phyloP scores from a whole-genome alignment of 2,797 vertebrate genomes.

The Parambassis ranga region DNA sequence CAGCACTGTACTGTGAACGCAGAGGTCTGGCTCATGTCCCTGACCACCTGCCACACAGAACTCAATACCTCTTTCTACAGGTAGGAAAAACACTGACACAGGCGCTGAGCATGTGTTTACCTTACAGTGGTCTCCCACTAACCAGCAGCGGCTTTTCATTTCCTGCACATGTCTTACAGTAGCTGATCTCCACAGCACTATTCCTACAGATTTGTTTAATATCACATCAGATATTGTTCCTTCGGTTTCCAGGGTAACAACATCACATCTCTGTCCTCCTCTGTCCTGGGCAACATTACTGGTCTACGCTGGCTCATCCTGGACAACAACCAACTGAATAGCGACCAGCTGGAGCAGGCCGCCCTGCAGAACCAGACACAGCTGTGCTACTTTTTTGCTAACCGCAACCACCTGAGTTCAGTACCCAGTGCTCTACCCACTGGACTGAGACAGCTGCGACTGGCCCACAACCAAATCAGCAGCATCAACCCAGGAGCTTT shows the following conservation, averaged over 20 bases:
- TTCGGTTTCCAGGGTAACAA: conserved; percentile 72
- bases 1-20: conserved; percentile 79
- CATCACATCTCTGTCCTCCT: conserved; percentile 64
- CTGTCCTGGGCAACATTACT: conserved; percentile 64
- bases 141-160: background rate
- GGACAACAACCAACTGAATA: conserved; percentile 78
- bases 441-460: conserved; percentile 77
- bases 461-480: conserved; percentile 79
- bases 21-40: conserved; percentile 63
- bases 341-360: conserved; percentile 40
- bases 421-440: conserved; percentile 71
- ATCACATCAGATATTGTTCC: background rate
- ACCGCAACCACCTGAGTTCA: conserved; percentile 74
- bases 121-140: conserved; percentile 1
- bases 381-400: conserved; percentile 78
- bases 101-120: background rate
- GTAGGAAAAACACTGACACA: conserved; percentile 39
- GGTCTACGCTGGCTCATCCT: conserved; percentile 80
- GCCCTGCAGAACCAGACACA: conserved; percentile 66
- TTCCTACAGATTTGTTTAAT: background rate
- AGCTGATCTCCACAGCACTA: background rate
- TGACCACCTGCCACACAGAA: conserved; percentile 53
- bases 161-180: background rate
- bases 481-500: conserved; percentile 66
- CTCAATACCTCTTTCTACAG: conserved; percentile 81